Base-by-base conservation (phyloP, 2,888 invertebrate genomes). In the Herminia tarsipennalis region DNA sequence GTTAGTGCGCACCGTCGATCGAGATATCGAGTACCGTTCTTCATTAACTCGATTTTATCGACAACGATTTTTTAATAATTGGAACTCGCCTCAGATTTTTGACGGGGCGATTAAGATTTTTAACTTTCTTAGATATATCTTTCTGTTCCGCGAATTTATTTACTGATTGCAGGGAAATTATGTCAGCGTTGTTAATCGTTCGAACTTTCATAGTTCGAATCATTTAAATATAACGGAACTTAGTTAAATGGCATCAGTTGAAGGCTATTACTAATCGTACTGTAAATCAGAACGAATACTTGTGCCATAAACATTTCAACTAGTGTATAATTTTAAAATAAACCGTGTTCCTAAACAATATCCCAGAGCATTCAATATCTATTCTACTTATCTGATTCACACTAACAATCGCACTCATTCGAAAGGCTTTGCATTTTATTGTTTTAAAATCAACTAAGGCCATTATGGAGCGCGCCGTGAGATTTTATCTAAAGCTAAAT, bases 11-110 rank as follows among this genome's bases (percentile, higher is more conserved):
- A 48, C 45, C 51, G 56, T 41, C 68, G 80, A 86, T 85, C 84
- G 75, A 73, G 81, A 86, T 86, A 80, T 78, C 72, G 69, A 70
- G 76, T 79, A 81, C 87, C 83, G 86, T 86, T 86, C 87, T 88
- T 88, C 87, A 88, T 90, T 90, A 88, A 84, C 80, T 83, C 77
- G 90, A 90, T 90, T 86, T 88, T 90, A 88, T 91, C 90, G 71
- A 62, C 73, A 74, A 70, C 73, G 50, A 77, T 79, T 89, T 88
- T 87, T 86, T 89, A 81, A 88, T 87, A 88, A 90, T 85, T 83
- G 84, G 77, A 76, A 77, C 81, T 76, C 76, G 68, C 65, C 67
- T 73, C 78, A 75, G 78, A 80, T 77, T 86, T 83, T 83, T 81
- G 86, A 84, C 80, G 76, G 66, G 64, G 60, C 72, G 82, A 87